Evolutionary conservation across 1,140 invertebrate species (phyloP), one percentile per base, ranked within the genome.

Genomic region (Ganaspis sp.): DNA sequence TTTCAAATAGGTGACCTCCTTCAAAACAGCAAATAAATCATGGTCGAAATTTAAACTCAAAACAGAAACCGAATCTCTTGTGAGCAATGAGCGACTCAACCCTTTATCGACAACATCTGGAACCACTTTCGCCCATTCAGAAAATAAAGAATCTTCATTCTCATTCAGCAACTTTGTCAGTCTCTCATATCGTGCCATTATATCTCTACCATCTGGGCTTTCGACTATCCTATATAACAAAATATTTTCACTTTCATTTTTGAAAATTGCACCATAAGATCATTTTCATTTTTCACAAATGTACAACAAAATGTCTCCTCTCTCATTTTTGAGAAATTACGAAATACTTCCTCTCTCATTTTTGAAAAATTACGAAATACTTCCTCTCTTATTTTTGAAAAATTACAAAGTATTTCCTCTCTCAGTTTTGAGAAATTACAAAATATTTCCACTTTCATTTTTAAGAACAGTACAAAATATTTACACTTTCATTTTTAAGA

Each of bases 1-100:
- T 81, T 94, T 94, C 75, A 96, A 90, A 86, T 96, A 96, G 87
- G 95, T 94, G 1, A 96, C 95, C 92, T 97, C 96, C 77, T 95
- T 93, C 74, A 96, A 87, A 53, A 96, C 92, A 11, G 94, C 94
- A 11, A 87, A 72, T 37, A 91, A 78, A 74, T 94, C 91, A 11
- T 93, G 91, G 87, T 95, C 94, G 80, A 96, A 96, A 90, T 96
- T 96, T 9, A 96, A 88, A 40, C 93, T 87, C 3, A 96, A 87
- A 76, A 94, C 93, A n/a, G 92, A 92, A 34, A 93, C 93, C 77
- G 80, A 79, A 79, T 93, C 93, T 77, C 94, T 92, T 19, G 92
- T 92, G 17, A 97, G 87, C 1, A 97, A 89, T 49, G 93, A 93
- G 76, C 94, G 93, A 79, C 94, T 93, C 15, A 96, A 88, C 79